Conservation (phyloP, 2,113 vertebrate species). For the Ramphastos sulfuratus region DNA sequence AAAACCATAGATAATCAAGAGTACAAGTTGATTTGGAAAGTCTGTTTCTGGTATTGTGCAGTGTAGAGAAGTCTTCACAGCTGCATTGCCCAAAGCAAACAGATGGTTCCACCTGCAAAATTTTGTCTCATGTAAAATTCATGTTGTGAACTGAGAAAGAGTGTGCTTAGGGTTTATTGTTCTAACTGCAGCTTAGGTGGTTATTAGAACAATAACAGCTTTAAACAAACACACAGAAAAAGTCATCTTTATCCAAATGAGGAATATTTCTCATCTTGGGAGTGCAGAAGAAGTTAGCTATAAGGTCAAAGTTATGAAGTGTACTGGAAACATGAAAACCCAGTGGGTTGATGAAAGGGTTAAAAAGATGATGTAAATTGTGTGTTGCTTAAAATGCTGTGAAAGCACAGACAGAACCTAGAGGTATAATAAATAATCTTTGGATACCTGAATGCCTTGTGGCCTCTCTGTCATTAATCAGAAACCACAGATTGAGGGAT, state of each 20-base stretch:
- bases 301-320: slow-evolving; percentile 29
- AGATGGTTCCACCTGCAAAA: not conserved
- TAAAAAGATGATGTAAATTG: slow-evolving; percentile 1
- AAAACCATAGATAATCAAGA: not conserved
- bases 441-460: slow-evolving; percentile 42
- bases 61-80: not conserved
- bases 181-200: not conserved
- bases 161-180: not conserved
- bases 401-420: slow-evolving; percentile 32
- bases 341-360: slow-evolving; percentile 17
- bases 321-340: not conserved
- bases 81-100: slow-evolving; percentile 32
- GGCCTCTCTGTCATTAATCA: slow-evolving; percentile 62
- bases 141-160: not conserved
- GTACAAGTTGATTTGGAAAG: not conserved
- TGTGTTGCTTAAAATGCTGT: slow-evolving; percentile 45
- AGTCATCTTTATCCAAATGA: not conserved
- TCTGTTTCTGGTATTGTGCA: not conserved
- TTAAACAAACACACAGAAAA: slow-evolving; percentile 13
- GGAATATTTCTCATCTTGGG: not conserved
- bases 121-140: slow-evolving; percentile 24
- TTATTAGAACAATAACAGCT: not conserved
- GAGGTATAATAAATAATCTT: slow-evolving; percentile 52
- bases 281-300: not conserved
- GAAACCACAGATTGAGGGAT: slow-evolving; percentile 51